A percentile compares a stretch with the other conserved stretches of the same genome.
phyloP scores from a whole-genome alignment of 1,140 invertebrate species.

The Saccostrea glomerata region DNA sequence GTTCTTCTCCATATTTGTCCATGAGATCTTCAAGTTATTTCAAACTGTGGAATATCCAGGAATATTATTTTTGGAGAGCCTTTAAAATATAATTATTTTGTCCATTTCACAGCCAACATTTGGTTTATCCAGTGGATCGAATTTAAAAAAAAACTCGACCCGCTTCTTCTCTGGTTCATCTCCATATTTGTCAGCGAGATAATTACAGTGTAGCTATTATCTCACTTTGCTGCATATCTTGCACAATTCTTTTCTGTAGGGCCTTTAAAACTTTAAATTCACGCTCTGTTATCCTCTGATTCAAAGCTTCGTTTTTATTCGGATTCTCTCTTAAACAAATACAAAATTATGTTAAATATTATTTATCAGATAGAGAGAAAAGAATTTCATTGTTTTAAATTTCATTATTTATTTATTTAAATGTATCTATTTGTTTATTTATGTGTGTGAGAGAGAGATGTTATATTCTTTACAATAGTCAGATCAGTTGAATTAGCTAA shows the following conservation, averaged over 20 bases:
- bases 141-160: neutral
- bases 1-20: neutral
- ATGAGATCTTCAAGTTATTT: constrained; percentile 10
- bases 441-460: neutral
- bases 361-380: neutral
- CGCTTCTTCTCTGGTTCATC: constrained; percentile 15
- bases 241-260: neutral
- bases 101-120: neutral
- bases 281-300: neutral
- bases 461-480: constrained; percentile 21
- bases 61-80: neutral
- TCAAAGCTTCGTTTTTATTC: neutral
- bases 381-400: neutral
- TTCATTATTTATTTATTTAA: neutral
- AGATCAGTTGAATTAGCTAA: neutral
- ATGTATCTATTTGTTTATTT: neutral
- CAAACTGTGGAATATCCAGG: neutral
- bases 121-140: neutral
- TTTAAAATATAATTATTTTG: neutral
- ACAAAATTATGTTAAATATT: constrained; percentile 21
- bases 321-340: constrained; percentile 24
- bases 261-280: constrained; percentile 16
- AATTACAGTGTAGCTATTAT: neutral
- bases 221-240: constrained; percentile 21
- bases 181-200: neutral